Conservation (phyloP, 2,888 invertebrate species). For the Phanerotoma sp. region DNA sequence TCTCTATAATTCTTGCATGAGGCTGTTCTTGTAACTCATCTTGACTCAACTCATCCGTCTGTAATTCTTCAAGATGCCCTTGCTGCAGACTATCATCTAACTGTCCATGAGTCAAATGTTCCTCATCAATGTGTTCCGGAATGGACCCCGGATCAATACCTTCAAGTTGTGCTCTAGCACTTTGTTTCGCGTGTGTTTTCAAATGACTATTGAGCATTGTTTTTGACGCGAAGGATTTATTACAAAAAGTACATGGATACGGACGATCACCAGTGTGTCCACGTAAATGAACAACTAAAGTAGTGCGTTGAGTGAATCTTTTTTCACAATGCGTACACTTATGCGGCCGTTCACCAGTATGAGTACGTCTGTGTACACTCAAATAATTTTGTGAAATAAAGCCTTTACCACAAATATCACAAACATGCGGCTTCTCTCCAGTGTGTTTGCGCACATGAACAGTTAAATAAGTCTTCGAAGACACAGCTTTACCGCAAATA, state of each 20-base stretch:
- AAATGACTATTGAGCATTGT: constrained; percentile 56
- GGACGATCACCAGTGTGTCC: constrained; percentile 55
- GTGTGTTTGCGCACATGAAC: constrained; percentile 66
- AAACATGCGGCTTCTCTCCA: constrained; percentile 65
- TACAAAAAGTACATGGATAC: constrained; percentile 52
- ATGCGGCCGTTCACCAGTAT: constrained; percentile 55
- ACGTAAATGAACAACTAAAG: constrained; percentile 52
- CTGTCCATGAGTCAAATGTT: constrained; percentile 7
- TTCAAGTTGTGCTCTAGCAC: constrained; percentile 40
- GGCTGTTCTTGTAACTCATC: constrained; percentile 25
- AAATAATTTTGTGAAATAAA: constrained; percentile 55
- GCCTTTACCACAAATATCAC: constrained; percentile 57
- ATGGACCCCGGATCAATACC: constrained; percentile 32
- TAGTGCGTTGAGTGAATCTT: constrained; percentile 54
- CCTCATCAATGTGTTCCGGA: constrained; percentile 12
- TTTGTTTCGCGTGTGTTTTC: constrained; percentile 55
- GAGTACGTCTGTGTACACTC: constrained; percentile 53
- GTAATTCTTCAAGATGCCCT: neutral
- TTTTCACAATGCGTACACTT: constrained; percentile 54
- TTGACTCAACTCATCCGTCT: constrained; percentile 21
- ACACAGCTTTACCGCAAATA: constrained; percentile 65
- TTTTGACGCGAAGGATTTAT: constrained; percentile 55
- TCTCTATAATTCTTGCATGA: constrained; percentile 23
- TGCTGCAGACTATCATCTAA: neutral
- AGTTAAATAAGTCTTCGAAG: constrained; percentile 64